Evolutionary conservation across 2,113 vertebrate species (phyloP).

Genomic region (Dinomys branickii): DNA sequence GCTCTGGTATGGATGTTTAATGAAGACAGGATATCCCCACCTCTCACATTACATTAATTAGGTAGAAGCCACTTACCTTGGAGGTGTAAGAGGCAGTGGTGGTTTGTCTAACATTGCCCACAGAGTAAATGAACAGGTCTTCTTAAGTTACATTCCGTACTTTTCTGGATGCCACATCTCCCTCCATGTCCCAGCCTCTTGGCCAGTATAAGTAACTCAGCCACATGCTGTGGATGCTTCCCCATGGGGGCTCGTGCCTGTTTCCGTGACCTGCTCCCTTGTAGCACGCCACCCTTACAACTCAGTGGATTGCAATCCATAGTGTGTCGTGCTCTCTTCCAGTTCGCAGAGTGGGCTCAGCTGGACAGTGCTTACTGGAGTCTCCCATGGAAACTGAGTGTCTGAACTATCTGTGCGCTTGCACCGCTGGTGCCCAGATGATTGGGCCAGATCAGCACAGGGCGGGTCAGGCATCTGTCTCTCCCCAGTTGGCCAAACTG

Average conservation of each 20-base stretch:
- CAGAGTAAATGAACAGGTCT: background rate
- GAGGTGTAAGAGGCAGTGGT: background rate
- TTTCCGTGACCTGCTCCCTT: background rate
- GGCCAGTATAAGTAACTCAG: background rate
- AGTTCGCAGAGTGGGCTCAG: background rate
- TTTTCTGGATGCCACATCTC: background rate
- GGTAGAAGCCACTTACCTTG: background rate
- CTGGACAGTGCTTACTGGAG: too few species aligned
- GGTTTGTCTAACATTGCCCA: background rate
- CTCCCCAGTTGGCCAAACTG: background rate
- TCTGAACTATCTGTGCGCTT: background rate
- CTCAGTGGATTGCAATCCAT: too few species aligned
- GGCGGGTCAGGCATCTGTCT: background rate
- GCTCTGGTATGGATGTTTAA: background rate
- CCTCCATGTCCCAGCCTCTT: background rate
- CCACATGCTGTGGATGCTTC: background rate
- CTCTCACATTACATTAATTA: background rate
- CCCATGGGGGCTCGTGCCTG: background rate
- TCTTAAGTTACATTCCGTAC: background rate
- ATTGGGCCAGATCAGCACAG: background rate
- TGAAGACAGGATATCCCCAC: background rate
- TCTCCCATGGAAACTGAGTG: background rate
- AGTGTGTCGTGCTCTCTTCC: background rate
- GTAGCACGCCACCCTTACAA: background rate
- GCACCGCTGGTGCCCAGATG: background rate